Conservation (phyloP, 2,888 invertebrate species). For the Lacanobia oleracea region DNA sequence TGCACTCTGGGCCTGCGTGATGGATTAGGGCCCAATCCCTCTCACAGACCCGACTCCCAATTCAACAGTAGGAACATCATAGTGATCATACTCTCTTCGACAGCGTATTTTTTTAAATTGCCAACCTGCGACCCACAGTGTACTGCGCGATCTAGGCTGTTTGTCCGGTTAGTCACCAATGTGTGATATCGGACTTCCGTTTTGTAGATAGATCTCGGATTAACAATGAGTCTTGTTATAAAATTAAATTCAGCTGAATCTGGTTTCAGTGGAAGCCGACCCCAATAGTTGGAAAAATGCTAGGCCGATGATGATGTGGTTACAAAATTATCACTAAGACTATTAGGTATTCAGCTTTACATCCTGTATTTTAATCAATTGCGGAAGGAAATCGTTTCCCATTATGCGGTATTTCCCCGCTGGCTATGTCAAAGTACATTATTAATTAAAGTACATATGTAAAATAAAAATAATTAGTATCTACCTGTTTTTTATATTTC, state of each 20-base stretch:
- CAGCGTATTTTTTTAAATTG: neutral
- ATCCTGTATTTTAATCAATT: slow-evolving; percentile 26
- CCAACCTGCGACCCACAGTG: neutral
- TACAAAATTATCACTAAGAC: neutral
- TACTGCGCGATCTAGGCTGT: neutral
- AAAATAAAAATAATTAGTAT: neutral
- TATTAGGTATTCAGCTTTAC: neutral
- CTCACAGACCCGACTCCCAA: neutral
- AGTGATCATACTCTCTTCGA: neutral
- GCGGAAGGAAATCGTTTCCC: slow-evolving; percentile 8
- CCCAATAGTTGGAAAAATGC: too few relatives aligned
- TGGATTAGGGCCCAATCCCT: neutral
- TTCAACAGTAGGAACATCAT: neutral
- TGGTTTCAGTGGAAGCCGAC: too few relatives aligned
- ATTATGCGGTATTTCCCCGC: neutral
- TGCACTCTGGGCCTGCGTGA: neutral
- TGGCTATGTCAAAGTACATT: neutral
- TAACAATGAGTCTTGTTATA: neutral
- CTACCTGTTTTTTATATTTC: too few relatives aligned
- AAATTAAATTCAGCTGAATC: too few relatives aligned
- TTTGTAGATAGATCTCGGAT: neutral
- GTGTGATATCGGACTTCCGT: neutral
- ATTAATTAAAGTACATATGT: neutral
- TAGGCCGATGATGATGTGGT: neutral
- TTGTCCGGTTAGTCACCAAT: neutral